Base-by-base conservation (phyloP, 2,888 invertebrate genomes). In the Autographa pulchrina region DNA sequence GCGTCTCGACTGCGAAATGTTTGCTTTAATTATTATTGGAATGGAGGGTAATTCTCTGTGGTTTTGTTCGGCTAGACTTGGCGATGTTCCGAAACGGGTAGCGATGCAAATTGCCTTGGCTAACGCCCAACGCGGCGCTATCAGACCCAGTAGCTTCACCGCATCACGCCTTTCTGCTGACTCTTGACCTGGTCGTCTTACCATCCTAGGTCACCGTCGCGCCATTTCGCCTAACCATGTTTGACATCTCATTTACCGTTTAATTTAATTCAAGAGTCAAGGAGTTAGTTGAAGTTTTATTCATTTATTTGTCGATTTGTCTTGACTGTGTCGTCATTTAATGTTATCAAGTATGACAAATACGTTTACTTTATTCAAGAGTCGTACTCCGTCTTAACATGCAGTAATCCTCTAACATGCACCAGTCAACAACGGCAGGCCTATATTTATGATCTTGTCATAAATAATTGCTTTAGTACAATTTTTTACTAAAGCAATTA, bases 1-100 rank as follows among this genome's bases (percentile, higher is more conserved):
- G 88, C 91, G 93, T 93, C 94, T 93, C 93, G 92, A 86, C 92
- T 93, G 92, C 90, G 92, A 95, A 94, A 95, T 95, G 94, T 96
- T 94, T 95, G 96, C 95, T 94, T 96, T 94, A 96, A 96, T 96
- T 96, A 96, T 96, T 96, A 96, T 95, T 96, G 96, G 96, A 96
- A 95, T 96, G 94, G 94, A 94, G 95, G 93, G 94, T 95, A 94
- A 94, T 95, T 96, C 95, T 94, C 92, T 89, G 93, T 96, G 95
- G 96, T 96, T 96, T 96, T 95, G 96, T 96, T 96, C 94, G 95
- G 93, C 95, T 95, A 96, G 96, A 96, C 96, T 96, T 96, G 96
- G 96, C 96, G 94, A 93, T 93, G 96, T 94, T 96, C 96, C 96
- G 96, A 96, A 95, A 94, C 90, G 94, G 94, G 95, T 93, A 95